A percentile compares a stretch with the other conserved stretches of the same genome.
phyloP scores from a whole-genome alignment of 2,113 vertebrate species.

The Origma solitaria region DNA sequence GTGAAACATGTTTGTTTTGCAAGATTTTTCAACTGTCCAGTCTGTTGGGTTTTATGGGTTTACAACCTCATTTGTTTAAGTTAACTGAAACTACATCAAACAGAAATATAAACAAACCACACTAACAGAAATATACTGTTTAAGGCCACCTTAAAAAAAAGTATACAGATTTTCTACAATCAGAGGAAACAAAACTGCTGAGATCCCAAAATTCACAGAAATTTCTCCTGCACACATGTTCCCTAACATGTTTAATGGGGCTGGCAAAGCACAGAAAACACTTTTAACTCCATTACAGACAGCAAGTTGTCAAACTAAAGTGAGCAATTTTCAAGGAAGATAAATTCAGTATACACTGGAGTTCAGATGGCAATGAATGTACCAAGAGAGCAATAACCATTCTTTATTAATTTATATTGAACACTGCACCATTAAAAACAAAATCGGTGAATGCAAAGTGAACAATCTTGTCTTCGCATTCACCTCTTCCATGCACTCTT shows the following conservation, averaged over 20 bases:
- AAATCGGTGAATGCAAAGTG: neutral
- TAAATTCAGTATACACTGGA: neutral
- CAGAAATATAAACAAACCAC: neutral
- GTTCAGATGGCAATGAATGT: neutral
- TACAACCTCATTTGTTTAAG: neutral
- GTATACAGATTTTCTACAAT: neutral
- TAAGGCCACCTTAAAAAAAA: neutral
- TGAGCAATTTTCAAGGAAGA: neutral
- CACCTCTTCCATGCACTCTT: neutral
- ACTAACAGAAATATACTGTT: neutral
- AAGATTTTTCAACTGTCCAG: neutral
- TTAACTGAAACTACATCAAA: neutral
- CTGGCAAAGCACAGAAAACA: neutral
- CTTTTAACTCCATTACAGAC: neutral
- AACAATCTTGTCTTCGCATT: neutral
- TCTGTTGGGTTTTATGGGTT: neutral
- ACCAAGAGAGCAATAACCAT: neutral
- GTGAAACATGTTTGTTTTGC: neutral
- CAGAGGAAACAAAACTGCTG: neutral
- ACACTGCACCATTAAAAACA: neutral
- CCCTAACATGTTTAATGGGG: neutral
- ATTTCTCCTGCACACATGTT: neutral
- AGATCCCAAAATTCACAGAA: neutral
- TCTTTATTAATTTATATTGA: neutral
- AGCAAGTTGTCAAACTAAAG: neutral